Conservation (phyloP, 2,797 vertebrate genomes). For the Sardinella longiceps region DNA sequence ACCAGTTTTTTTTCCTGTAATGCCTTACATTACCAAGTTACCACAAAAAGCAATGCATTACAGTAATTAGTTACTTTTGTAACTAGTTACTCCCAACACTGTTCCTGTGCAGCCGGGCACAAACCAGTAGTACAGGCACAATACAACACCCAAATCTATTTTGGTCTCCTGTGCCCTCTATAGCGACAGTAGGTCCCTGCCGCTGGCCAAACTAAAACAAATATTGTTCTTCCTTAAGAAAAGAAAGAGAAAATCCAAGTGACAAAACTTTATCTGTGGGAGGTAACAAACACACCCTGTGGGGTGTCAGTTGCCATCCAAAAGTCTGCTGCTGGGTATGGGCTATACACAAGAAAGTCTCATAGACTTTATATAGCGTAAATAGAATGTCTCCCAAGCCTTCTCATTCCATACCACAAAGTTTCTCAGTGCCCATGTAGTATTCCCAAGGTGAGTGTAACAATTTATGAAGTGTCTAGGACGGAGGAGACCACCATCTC, state of each 20-base stretch:
- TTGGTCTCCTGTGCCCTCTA: neutral
- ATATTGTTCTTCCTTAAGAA: neutral
- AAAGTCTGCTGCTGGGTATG: slow-evolving; percentile 45
- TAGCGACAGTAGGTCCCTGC: neutral
- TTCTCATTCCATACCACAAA: slow-evolving; percentile 48
- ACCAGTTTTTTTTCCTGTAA: no score
- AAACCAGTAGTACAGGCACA: neutral
- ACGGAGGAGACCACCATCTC: slow-evolving; percentile 42
- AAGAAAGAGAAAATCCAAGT: neutral
- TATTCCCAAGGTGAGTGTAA: slow-evolving; percentile 56
- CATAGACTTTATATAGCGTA: slow-evolving; percentile 55
- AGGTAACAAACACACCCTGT: slow-evolving; percentile 11
- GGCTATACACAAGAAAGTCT: slow-evolving; percentile 49
- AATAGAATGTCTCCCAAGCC: slow-evolving; percentile 49
- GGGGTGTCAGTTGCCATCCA: slow-evolving; percentile 42
- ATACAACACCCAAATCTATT: neutral
- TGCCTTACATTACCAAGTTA: no score
- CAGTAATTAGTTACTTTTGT: no score
- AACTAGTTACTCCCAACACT: no score
- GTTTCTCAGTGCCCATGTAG: slow-evolving; percentile 48
- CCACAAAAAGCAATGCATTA: no score
- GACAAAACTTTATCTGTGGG: slow-evolving; percentile 3
- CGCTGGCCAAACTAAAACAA: neutral
- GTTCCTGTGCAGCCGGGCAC: neutral
- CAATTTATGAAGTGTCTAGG: slow-evolving; percentile 53